phyloP scores from a whole-genome alignment of 2,888 invertebrate species.

The Tinea pellionella region DNA sequence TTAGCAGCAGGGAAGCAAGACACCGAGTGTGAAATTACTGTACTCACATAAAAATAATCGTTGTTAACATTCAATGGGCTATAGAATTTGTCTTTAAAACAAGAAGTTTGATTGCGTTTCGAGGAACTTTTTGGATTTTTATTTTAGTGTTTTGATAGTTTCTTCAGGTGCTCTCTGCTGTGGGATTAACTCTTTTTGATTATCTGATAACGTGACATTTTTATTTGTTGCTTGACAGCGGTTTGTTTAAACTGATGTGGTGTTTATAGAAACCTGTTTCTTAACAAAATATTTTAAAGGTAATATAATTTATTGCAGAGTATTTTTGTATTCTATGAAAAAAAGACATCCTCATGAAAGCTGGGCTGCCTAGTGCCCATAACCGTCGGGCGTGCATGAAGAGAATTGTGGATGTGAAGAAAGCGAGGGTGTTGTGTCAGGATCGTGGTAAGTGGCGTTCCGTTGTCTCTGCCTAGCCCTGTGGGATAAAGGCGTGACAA shows the following conservation, averaged over 20 bases:
- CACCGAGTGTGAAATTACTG: slow-evolving; percentile 11
- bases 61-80: slow-evolving; percentile 11
- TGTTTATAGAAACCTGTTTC: background rate
- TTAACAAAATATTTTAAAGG: no score
- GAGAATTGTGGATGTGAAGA: no score
- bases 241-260: background rate
- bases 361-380: no score
- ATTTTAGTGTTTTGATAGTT: background rate
- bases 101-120: slow-evolving; percentile 10
- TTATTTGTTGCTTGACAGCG: background rate
- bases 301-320: no score
- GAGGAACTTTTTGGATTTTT: background rate
- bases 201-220: background rate
- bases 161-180: background rate
- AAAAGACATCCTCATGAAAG: no score
- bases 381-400: no score
- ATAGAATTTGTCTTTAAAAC: slow-evolving; percentile 12
- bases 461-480: no score
- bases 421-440: no score
- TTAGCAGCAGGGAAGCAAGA: slow-evolving; percentile 37
- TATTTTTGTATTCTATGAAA: no score
- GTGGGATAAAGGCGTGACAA: no score
- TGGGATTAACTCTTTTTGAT: background rate
- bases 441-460: no score
- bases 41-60: slow-evolving; percentile 12